Evolutionary conservation across 1,140 invertebrate species (phyloP).

Genomic region (Zophobas atratus): DNA sequence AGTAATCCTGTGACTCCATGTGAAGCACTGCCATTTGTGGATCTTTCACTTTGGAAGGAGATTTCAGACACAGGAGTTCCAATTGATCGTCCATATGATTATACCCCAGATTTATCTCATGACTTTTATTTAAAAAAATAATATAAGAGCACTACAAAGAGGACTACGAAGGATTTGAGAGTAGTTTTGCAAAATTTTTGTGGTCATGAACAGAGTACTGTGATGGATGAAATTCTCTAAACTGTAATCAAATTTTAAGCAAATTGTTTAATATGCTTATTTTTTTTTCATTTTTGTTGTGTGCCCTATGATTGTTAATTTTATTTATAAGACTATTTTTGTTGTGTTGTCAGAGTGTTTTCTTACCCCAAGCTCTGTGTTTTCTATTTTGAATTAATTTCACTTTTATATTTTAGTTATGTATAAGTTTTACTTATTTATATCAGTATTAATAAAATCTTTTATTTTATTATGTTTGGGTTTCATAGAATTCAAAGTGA

Average conservation of each 20-base stretch:
- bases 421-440: slow-evolving; percentile 15
- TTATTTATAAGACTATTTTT: background rate
- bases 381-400: too few species aligned
- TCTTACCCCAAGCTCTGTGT: too few species aligned
- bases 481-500: too few species aligned
- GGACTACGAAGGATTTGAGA: too few species aligned
- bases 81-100: slow-evolving; percentile 1
- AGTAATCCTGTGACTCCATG: slow-evolving; percentile 81
- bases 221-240: background rate
- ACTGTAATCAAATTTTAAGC: too few species aligned
- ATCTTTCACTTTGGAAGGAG: slow-evolving; percentile 78
- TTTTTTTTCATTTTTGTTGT: background rate
- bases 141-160: background rate
- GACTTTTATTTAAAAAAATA: slow-evolving; percentile 31
- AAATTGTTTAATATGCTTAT: too few species aligned
- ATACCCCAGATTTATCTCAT: slow-evolving; percentile 3
- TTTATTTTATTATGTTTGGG: background rate
- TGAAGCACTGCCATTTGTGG: slow-evolving; percentile 75
- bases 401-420: background rate
- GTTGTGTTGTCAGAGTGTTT: background rate
- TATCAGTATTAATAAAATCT: slow-evolving; percentile 8
- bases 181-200: background rate
- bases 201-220: background rate
- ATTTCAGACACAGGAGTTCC: background rate
- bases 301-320: background rate